Evolutionary conservation across 64 coral and sea anemone species (phyloP).

Genomic region (Acropora tenuis): DNA sequence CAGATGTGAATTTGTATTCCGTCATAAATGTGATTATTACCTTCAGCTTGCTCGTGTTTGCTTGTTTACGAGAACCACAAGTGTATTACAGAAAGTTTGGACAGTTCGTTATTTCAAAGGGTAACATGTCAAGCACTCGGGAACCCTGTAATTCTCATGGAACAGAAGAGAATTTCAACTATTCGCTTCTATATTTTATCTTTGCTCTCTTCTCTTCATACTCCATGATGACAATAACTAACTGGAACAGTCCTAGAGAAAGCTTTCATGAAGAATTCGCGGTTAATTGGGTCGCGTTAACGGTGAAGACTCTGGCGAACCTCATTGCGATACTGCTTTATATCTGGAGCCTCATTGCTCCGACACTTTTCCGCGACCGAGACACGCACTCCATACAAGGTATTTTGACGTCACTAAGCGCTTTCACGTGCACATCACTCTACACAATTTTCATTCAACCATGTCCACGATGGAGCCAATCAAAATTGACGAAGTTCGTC

Average conservation of each 20-base stretch:
- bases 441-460: conserved; percentile 66
- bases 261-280: conserved; percentile 35
- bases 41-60: conserved; percentile 39
- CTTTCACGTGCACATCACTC: conserved; percentile 73
- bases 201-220: conserved; percentile 62
- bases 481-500: conserved; percentile 71
- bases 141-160: background rate
- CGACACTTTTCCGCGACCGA: conserved; percentile 61
- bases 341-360: conserved; percentile 78
- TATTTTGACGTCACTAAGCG: conserved; percentile 65
- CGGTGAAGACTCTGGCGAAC: conserved; percentile 66
- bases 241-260: conserved; percentile 50
- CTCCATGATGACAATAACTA: conserved; percentile 68
- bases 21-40: conserved; percentile 16
- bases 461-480: conserved; percentile 74
- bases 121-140: background rate
- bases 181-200: conserved; percentile 63
- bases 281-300: conserved; percentile 73
- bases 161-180: conserved; percentile 37
- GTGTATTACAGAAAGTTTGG: conserved; percentile 11
- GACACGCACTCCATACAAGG: conserved; percentile 55
- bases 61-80: conserved; percentile 9
- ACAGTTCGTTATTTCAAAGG: background rate
- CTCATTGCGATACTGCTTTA: conserved; percentile 56
- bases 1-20: conserved; percentile 44